A percentile compares a stretch with the other conserved stretches of the same genome.
These are phyloP conservation scores for Selenia dentaria DNA, from an alignment of 2,888 invertebrate species.

Conservation along the genomic window DNA sequence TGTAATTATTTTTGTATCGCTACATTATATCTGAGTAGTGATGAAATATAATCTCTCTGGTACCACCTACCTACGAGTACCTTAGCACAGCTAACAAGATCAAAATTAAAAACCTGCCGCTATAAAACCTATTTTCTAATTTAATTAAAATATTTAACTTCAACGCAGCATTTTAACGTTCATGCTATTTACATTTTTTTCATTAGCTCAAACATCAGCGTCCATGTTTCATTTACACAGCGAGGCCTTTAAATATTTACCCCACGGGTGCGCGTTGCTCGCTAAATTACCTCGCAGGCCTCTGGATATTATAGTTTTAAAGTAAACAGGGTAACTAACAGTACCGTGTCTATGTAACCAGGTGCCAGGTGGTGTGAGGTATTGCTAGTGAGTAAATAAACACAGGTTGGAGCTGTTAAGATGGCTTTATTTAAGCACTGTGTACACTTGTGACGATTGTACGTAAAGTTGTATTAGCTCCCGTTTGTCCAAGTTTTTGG, in stretches of 20 bases:
- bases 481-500: too few species aligned
- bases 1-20: too few species aligned
- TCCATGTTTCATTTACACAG: conserved; percentile 22
- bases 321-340: conserved; percentile 7
- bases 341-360: conserved; percentile 1
- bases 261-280: conserved; percentile 14
- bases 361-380: not conserved
- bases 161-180: conserved; percentile 1
- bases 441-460: too few species aligned
- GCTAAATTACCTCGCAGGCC: not conserved
- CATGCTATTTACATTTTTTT: conserved; percentile 24
- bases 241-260: conserved; percentile 32
- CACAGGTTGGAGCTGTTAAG: not conserved
- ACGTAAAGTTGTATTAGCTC: too few species aligned
- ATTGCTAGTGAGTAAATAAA: not conserved
- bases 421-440: too few species aligned
- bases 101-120: too few species aligned
- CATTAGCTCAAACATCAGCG: conserved; percentile 20
- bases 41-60: too few species aligned
- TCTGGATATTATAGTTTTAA: conserved; percentile 30
- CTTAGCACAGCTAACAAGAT: too few species aligned
- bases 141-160: conserved; percentile 3
- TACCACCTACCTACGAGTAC: too few species aligned
- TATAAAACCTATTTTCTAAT: too few species aligned
- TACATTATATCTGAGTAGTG: too few species aligned